Conservation (phyloP, 2,888 invertebrate genomes). For the Rhagonycha lutea region DNA sequence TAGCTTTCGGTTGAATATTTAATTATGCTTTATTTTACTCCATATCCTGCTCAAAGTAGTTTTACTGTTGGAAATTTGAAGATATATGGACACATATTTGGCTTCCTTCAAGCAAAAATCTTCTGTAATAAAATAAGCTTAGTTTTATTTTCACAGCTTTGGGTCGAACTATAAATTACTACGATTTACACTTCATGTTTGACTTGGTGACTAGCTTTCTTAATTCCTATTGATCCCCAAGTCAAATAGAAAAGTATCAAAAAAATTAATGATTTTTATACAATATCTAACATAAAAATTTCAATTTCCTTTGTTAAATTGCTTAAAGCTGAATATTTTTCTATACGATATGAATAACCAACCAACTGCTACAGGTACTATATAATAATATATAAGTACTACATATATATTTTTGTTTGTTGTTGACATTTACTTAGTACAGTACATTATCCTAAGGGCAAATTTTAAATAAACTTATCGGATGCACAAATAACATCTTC, state of each 20-base stretch:
- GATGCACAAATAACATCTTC: not conserved
- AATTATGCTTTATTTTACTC: conserved; percentile 26
- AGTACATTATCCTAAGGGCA: not conserved
- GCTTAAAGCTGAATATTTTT: not conserved
- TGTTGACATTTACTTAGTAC: not conserved
- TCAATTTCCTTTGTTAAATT: not conserved
- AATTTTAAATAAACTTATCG: not conserved
- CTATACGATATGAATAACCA: not conserved
- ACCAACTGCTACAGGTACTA: not conserved
- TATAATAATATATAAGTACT: not conserved
- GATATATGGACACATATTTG: conserved; percentile 36
- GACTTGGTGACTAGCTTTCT: conserved; percentile 17
- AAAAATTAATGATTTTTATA: not conserved
- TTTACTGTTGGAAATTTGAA: conserved; percentile 32
- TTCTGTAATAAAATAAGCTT: conserved; percentile 39
- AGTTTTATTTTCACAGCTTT: conserved; percentile 37
- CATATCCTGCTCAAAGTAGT: conserved; percentile 9
- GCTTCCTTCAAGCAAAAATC: conserved; percentile 33
- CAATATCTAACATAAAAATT: not conserved
- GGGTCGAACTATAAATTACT: conserved; percentile 33
- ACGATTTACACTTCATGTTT: conserved; percentile 27
- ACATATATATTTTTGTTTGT: not conserved
- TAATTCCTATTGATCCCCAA: conserved; percentile 8
- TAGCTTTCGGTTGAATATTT: conserved; percentile 19
- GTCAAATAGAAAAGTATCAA: not conserved